Base-by-base conservation (phyloP, 1,140 invertebrate species). In the Fopius arisanus region DNA sequence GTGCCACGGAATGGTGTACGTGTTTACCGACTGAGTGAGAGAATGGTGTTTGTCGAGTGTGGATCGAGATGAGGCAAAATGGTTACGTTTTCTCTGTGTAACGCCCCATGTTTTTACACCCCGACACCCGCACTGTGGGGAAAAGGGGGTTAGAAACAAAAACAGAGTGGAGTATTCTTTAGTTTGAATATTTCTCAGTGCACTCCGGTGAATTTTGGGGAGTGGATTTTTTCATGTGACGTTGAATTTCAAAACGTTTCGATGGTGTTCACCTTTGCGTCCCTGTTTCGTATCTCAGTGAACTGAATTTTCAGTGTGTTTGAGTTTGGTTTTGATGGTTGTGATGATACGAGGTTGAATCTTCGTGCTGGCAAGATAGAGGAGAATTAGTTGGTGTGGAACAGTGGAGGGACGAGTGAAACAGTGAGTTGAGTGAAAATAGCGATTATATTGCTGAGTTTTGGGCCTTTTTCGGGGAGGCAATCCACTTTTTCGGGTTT, bases 1-100 rank as follows among this genome's bases (percentile, higher is more conserved):
- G 63, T 67, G 71, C 41, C 71, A 31, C 37, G 37, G 48, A 72
- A 72, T 66, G 67, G 71, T 73, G 41, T 72, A 41, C 41, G 23
- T 21, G 33, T 37, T 37, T 70, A 37, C 29, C n/a, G 23, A 54
- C n/a, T 29, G 29, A 43, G 68, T 69, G 71, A 72, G 28, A 70
- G 63, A 43, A 74, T 9, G 63, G 51, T 31, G 48, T 33, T 31
- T 70, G 12, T 21, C 37, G 14, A 54, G 43, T 31, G 40, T 43
- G 29, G 43, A 70, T 7, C 23, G 67, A 66, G 65, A 72, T 28
- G 67, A 33, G 65, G 51, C 29, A 51, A 71, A 33, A 40, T 23
- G 29, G 33, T 71, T 71, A 71, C 31, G 59, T 63, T 71, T 54
- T 29, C 37, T 54, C 23, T 67, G 62, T 67, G 43, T 66, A 51